Conservation (phyloP, 53 echinoderm and acorn worm genomes). For the Holothuria leucospilota region DNA sequence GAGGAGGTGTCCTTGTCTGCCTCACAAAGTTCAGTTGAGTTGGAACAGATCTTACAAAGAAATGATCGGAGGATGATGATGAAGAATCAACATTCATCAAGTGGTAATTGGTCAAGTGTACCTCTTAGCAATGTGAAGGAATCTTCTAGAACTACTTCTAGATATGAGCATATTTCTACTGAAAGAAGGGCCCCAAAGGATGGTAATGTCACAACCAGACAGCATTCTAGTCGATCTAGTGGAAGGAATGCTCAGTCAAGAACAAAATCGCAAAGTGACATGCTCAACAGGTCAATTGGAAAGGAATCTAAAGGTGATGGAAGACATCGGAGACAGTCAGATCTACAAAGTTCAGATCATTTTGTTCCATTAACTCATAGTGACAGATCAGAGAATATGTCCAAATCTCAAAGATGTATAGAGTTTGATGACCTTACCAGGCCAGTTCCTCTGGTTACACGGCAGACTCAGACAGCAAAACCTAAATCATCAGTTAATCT, state of each 20-base stretch:
- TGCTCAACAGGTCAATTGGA: neutral
- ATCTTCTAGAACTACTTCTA: neutral
- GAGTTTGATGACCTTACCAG: neutral
- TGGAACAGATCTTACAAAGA: slow-evolving; percentile 9
- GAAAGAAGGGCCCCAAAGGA: neutral
- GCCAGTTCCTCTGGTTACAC: slow-evolving; percentile 40
- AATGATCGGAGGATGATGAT: neutral
- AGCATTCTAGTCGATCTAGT: neutral
- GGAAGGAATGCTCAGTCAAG: neutral
- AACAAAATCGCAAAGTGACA: neutral
- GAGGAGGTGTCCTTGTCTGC: slow-evolving; percentile 26
- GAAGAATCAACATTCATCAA: neutral
- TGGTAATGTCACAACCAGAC: neutral
- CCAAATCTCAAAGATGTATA: neutral
- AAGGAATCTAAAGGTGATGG: neutral
- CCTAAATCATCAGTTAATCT: slow-evolving; percentile 57
- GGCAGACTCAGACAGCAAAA: slow-evolving; percentile 48
- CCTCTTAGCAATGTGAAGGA: neutral
- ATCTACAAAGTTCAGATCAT: slow-evolving; percentile 16
- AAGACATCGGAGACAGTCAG: neutral
- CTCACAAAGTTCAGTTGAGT: slow-evolving; percentile 30
- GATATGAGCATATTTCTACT: neutral
- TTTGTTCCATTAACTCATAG: slow-evolving; percentile 26
- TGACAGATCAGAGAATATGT: neutral
- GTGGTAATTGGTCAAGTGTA: neutral